Evolutionary conservation across 2,113 vertebrate species (phyloP).

Genomic region (Columba janthina): DNA sequence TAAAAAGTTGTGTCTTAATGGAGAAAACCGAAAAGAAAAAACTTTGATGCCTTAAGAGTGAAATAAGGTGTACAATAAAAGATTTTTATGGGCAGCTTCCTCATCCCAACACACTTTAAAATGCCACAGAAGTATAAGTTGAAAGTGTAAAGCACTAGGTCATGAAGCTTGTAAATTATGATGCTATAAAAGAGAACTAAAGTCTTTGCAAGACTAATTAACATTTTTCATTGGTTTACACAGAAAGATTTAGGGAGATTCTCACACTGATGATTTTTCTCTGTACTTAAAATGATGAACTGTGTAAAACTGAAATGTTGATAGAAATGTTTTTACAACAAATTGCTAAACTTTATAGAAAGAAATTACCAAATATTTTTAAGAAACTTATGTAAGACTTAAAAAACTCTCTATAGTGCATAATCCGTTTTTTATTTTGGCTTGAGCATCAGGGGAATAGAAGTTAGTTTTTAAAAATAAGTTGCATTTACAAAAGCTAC

Average conservation of each 20-base stretch:
- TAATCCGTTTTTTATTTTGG: neutral
- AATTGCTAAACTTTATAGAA: neutral
- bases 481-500: neutral
- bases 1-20: neutral
- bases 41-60: neutral
- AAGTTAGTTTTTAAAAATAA: neutral
- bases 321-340: neutral
- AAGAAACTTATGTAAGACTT: neutral
- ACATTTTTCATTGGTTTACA: neutral
- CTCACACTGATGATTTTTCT: neutral
- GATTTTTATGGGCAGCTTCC: neutral
- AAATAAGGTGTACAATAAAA: neutral
- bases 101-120: neutral
- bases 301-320: neutral
- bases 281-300: neutral
- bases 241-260: neutral
- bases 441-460: neutral
- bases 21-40: neutral
- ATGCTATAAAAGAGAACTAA: neutral
- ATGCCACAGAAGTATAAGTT: neutral
- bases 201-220: slow-evolving; percentile 12
- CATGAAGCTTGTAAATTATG: neutral
- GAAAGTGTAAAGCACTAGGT: neutral
- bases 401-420: neutral
- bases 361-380: neutral